Percentiles rank a stretch among this genome's conserved stretches.
These are phyloP conservation scores for Clivina fossor DNA, from an alignment of 2,888 invertebrate genomes.

Conservation along the genomic window DNA sequence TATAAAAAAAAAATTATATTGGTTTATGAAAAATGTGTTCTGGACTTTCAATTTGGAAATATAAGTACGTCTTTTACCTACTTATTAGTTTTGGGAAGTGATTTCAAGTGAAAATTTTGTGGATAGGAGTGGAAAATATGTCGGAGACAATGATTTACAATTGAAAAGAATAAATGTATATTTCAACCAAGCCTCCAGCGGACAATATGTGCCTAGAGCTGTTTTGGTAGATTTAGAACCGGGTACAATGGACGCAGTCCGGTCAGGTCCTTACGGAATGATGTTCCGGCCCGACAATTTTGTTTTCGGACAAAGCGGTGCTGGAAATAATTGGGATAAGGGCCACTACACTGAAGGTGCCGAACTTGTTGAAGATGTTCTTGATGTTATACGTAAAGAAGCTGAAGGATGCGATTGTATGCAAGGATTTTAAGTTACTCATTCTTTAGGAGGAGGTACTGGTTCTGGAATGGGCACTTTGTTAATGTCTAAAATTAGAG, in stretches of 20 bases:
- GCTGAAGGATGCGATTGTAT: constrained; percentile 78
- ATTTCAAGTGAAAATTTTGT: no score
- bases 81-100: no score
- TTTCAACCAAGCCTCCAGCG: constrained; percentile 70
- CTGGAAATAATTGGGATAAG: constrained; percentile 68
- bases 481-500: constrained; percentile 76
- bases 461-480: constrained; percentile 83
- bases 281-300: constrained; percentile 76
- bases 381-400: constrained; percentile 70
- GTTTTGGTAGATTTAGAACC: constrained; percentile 76
- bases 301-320: constrained; percentile 66
- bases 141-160: constrained; percentile 72
- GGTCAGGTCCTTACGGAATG: constrained; percentile 66
- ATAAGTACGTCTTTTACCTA: no score
- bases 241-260: constrained; percentile 76
- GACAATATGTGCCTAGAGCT: constrained; percentile 75
- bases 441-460: constrained; percentile 79
- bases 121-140: constrained; percentile 68
- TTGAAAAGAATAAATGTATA: constrained; percentile 74
- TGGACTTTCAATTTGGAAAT: no score
- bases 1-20: no score
- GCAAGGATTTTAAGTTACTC: constrained; percentile 75
- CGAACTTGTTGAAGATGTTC: constrained; percentile 70
- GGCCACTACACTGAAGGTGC: constrained; percentile 84
- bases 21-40: no score